Evolutionary conservation across 2,797 vertebrate genomes (phyloP).

Genomic region (Scarus forsteni): DNA sequence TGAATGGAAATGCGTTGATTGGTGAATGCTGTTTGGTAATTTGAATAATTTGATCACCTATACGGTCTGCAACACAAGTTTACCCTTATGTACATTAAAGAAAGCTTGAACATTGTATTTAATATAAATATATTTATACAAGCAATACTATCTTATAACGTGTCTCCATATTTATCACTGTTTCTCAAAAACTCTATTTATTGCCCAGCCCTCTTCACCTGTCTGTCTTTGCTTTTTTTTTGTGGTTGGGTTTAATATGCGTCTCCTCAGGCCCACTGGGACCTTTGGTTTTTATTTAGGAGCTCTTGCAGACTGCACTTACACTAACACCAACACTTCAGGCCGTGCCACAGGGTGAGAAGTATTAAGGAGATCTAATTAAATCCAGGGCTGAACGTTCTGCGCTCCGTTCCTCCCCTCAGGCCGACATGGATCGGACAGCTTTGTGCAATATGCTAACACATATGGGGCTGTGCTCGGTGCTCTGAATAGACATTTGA

Average conservation of each 20-base stretch:
- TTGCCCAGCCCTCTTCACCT: not conserved
- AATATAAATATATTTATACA: no score
- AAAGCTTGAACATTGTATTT: no score
- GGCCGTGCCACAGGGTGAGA: conserved; percentile 83
- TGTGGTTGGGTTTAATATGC: conserved; percentile 81
- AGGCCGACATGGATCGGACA: conserved; percentile 71
- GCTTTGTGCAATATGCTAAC: conserved; percentile 79
- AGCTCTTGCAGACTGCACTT: conserved; percentile 91
- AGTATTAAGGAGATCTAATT: conserved; percentile 94
- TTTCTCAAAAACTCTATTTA: no score
- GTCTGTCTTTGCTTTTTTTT: conserved; percentile 30
- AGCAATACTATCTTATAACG: no score
- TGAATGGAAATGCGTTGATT: no score
- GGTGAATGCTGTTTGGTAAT: no score
- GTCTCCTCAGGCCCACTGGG: conserved; percentile 88
- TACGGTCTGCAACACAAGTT: no score
- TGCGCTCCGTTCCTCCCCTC: conserved; percentile 62
- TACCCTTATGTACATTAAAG: no score
- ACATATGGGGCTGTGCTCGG: conserved; percentile 65
- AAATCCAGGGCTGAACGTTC: conserved; percentile 82
- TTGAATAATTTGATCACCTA: no score
- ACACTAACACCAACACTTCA: conserved; percentile 80
- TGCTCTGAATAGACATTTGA: conserved; percentile 68
- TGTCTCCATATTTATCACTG: no score
- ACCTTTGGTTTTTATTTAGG: conserved; percentile 92